Conservation (phyloP, 2,888 invertebrate species). For the Torymus texanus region DNA sequence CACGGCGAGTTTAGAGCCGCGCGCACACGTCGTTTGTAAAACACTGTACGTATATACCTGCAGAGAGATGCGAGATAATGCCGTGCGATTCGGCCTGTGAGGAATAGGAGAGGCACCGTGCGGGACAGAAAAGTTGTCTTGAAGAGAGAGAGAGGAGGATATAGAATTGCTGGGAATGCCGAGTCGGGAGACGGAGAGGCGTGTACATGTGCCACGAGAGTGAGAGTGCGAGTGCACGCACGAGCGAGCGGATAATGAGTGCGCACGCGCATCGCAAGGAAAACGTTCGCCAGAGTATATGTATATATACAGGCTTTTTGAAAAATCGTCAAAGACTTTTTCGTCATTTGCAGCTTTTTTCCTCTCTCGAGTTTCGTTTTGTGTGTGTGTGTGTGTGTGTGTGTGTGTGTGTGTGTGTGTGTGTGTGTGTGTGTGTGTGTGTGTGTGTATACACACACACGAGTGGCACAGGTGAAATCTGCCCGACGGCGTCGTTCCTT, state of each 20-base stretch:
- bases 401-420: no score
- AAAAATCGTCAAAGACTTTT: conserved; percentile 6
- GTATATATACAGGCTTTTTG: background rate
- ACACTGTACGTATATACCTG: background rate
- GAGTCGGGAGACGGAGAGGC: background rate
- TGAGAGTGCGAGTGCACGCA: conserved; percentile 17
- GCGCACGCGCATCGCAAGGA: conserved; percentile 1
- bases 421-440: no score
- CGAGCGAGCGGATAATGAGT: background rate
- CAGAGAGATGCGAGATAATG: background rate
- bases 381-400: no score
- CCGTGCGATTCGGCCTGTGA: no score
- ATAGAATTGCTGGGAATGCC: background rate
- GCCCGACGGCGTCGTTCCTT: conserved; percentile 3
- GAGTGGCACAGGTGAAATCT: background rate
- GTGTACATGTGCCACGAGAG: background rate
- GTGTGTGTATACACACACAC: no score
- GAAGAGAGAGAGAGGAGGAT: background rate
- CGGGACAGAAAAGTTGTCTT: background rate
- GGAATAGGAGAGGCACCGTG: background rate
- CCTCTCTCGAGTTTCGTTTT: background rate
- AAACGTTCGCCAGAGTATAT: background rate
- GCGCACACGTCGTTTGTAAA: background rate
- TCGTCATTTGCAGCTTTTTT: background rate
- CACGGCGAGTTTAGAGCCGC: conserved; percentile 10